Conservation (phyloP, 1,140 invertebrate species). For the Nephotettix cincticeps region DNA sequence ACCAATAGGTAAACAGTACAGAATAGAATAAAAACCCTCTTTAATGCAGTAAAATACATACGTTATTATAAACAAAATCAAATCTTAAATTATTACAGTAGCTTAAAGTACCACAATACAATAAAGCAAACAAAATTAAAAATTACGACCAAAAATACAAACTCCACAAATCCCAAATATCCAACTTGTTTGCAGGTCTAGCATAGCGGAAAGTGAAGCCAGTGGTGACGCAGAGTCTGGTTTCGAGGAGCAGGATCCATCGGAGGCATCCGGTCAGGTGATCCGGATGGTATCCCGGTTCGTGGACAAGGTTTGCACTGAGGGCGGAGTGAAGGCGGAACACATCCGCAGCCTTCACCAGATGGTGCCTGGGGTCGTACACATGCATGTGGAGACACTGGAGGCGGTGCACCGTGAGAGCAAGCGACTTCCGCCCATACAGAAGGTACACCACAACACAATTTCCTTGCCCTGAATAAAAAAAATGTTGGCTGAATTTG, state of each 20-base stretch:
- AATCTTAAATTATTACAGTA: too few species aligned
- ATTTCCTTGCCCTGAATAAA: too few species aligned
- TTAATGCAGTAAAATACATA: too few species aligned
- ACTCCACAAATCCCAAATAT: too few species aligned
- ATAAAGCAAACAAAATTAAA: too few species aligned
- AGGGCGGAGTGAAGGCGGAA: slow-evolving; percentile 87
- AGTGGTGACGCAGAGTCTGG: slow-evolving; percentile 90
- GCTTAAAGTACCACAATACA: too few species aligned
- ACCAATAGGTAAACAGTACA: slow-evolving; percentile 66
- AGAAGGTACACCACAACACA: too few species aligned
- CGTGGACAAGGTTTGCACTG: slow-evolving; percentile 84
- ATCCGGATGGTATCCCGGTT: slow-evolving; percentile 91
- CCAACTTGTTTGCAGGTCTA: slow-evolving; percentile 46
- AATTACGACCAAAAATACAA: too few species aligned
- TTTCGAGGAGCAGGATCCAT: slow-evolving; percentile 89
- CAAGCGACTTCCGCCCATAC: slow-evolving; percentile 89
- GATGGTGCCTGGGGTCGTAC: slow-evolving; percentile 90
- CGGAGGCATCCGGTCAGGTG: slow-evolving; percentile 83
- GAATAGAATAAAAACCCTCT: too few species aligned
- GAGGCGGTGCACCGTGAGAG: slow-evolving; percentile 85
- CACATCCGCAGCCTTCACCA: slow-evolving; percentile 91
- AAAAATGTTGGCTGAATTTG: too few species aligned
- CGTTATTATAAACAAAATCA: too few species aligned
- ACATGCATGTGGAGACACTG: slow-evolving; percentile 91
- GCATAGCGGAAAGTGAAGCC: slow-evolving; percentile 67